These are phyloP conservation scores for Philopotamus ludificatus DNA, from an alignment of 1,140 invertebrate species.

Conservation along the genomic window DNA sequence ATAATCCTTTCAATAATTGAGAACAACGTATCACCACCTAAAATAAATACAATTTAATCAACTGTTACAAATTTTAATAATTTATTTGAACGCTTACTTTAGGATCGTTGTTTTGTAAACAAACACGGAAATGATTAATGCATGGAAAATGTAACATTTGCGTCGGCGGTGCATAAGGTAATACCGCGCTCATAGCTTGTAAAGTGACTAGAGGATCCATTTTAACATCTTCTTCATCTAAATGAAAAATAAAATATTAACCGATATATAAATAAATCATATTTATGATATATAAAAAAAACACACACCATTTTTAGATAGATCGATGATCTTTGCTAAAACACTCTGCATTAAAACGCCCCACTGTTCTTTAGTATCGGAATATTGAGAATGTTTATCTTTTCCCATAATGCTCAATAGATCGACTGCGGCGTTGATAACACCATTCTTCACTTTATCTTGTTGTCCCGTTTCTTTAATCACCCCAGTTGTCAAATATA, in stretches of 20 bases:
- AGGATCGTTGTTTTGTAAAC: slow-evolving; percentile 73
- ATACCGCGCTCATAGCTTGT: slow-evolving; percentile 82
- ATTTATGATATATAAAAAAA: slow-evolving; percentile 12
- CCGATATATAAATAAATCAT: neutral
- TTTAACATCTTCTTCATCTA: slow-evolving; percentile 71
- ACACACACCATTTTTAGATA: slow-evolving; percentile 74
- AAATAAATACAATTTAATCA: neutral
- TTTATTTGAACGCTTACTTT: slow-evolving; percentile 57
- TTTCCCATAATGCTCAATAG: slow-evolving; percentile 66
- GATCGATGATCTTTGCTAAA: slow-evolving; percentile 83
- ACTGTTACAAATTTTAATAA: neutral
- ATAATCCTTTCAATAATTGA: slow-evolving; percentile 46
- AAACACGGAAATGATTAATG: slow-evolving; percentile 89
- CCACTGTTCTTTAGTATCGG: slow-evolving; percentile 64
- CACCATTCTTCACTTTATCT: slow-evolving; percentile 58
- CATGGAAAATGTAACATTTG: slow-evolving; percentile 87
- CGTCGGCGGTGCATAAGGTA: slow-evolving; percentile 75
- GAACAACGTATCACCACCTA: slow-evolving; percentile 49
- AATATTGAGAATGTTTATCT: slow-evolving; percentile 65
- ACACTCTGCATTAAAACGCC: slow-evolving; percentile 80
- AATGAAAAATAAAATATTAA: slow-evolving; percentile 14
- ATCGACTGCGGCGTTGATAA: slow-evolving; percentile 68
- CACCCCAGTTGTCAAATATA: slow-evolving; percentile 89
- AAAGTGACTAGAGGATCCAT: slow-evolving; percentile 84
- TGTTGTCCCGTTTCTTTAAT: slow-evolving; percentile 71